A percentile compares a stretch with the other conserved stretches of the same genome.
phyloP scores from a whole-genome alignment of 1,140 invertebrate species.

The Drosophila kepulauana region DNA sequence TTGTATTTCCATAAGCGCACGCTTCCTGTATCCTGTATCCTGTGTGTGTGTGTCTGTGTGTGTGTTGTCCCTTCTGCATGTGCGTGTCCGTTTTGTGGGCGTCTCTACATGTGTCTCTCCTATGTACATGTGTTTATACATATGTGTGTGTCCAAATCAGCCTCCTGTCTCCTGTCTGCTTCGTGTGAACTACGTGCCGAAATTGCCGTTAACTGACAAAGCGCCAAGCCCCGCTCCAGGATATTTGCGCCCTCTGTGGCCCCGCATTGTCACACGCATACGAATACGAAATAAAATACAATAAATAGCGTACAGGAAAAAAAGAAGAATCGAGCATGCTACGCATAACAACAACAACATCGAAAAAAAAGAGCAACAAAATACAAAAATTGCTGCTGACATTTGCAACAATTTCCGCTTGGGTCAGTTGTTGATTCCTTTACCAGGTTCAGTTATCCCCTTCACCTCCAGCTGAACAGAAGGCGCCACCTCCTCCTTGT shows the following conservation, averaged over 20 bases:
- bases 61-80: neutral
- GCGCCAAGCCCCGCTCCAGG: neutral
- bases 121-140: neutral
- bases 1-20: slow-evolving; percentile 51
- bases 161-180: slow-evolving; percentile 13
- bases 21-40: slow-evolving; percentile 44
- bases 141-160: slow-evolving; percentile 43
- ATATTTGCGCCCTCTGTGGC: slow-evolving; percentile 15
- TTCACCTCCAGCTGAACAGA: neutral
- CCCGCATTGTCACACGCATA: slow-evolving; percentile 16
- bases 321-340: slow-evolving; percentile 46
- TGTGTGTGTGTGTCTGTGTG: neutral
- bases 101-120: neutral
- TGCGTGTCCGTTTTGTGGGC: slow-evolving; percentile 1
- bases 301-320: slow-evolving; percentile 60
- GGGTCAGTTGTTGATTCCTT: slow-evolving; percentile 61
- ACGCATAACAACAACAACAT: slow-evolving; percentile 23
- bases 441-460: neutral
- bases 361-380: slow-evolving; percentile 1
- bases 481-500: slow-evolving; percentile 11
- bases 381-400: slow-evolving; percentile 72
- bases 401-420: slow-evolving; percentile 80
- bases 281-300: slow-evolving; percentile 52
- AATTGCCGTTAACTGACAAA: slow-evolving; percentile 54
- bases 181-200: slow-evolving; percentile 57